These are phyloP conservation scores for Lycia hirtaria DNA, from an alignment of 2,888 invertebrate species.

Conservation along the genomic window DNA sequence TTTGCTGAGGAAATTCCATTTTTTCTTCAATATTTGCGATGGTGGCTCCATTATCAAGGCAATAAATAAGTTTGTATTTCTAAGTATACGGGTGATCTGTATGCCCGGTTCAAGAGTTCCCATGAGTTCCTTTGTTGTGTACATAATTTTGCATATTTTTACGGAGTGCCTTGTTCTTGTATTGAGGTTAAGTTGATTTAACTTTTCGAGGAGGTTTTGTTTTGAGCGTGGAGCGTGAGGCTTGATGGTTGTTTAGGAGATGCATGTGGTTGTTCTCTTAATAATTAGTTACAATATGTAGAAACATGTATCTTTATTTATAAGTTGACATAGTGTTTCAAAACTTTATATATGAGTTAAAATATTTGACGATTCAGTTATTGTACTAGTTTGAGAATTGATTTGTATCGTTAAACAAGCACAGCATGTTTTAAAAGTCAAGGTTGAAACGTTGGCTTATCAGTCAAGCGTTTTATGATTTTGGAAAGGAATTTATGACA, in stretches of 20 bases:
- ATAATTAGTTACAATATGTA: no score
- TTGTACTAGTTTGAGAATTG: no score
- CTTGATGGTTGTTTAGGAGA: not conserved
- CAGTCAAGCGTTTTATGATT: no score
- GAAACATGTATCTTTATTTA: no score
- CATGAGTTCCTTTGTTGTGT: conserved; percentile 50
- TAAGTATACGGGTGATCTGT: conserved; percentile 73
- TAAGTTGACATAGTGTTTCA: no score
- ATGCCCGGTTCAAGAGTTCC: conserved; percentile 41
- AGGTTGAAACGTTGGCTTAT: no score
- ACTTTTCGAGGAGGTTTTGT: conserved; percentile 38
- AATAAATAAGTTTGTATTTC: not conserved
- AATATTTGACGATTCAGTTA: no score
- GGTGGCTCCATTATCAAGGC: not conserved
- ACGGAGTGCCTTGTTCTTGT: conserved; percentile 28
- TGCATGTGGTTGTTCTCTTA: no score
- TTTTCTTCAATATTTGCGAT: not conserved
- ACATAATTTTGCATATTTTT: conserved; percentile 58
- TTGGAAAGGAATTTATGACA: no score
- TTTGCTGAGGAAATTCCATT: not conserved
- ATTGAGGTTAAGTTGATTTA: conserved; percentile 41
- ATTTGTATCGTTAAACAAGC: no score
- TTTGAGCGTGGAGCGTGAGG: conserved; percentile 18
- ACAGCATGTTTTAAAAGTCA: no score
- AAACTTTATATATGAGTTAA: no score